Evolutionary conservation across 2,113 vertebrate species (phyloP), one percentile per base, ranked within the genome.

Genomic region (Hystrix brachyura): DNA sequence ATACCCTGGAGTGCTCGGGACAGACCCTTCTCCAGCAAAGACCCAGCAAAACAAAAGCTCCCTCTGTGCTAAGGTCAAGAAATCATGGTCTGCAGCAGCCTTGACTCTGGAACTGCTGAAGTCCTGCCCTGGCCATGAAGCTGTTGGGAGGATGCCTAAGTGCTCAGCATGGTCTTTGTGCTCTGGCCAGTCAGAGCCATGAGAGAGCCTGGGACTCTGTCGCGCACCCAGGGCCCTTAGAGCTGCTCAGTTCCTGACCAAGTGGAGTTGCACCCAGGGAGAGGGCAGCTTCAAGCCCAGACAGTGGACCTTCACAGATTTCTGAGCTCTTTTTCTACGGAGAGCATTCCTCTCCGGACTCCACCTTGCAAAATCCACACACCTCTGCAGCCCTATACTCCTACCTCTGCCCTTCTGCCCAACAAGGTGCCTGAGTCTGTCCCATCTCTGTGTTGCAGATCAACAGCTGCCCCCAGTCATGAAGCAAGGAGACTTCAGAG

Each of bases 401-500:
- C 51, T 12, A 19, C 27, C 4, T 21, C 60, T 21, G 67, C 59
- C 15, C 10, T 18, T 46, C 21, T n/a, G 55, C 9, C 32, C 38
- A 15, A 11, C 53, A 69, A 84, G 38, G 43, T 1, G 7, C 1
- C 18, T 67, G 32, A 10, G 2, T 51, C 72, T 65, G 32, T 34
- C 64, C 3, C 18, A 0, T n/a, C 32, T 32, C 57, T n/a, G 7
- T 0, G 0, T 12, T 15, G 1, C 1, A 60, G 51, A n/a, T 57
- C 69, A 38, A 14, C 25, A 60, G 14, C 53, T 17, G 7, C 15
- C 14, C 34, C 53, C 13, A 51, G 67, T 21, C 23, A 32, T 53
- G 83, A 67, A 62, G 11, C 32, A 18, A 34, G 29, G 11, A 2
- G 57, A 32, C 1, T 15, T 5, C 53, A 67, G 4, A 69, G 34